Evolutionary conservation across 2,888 invertebrate species (phyloP).

Genomic region (Synanthedon formicaeformis): DNA sequence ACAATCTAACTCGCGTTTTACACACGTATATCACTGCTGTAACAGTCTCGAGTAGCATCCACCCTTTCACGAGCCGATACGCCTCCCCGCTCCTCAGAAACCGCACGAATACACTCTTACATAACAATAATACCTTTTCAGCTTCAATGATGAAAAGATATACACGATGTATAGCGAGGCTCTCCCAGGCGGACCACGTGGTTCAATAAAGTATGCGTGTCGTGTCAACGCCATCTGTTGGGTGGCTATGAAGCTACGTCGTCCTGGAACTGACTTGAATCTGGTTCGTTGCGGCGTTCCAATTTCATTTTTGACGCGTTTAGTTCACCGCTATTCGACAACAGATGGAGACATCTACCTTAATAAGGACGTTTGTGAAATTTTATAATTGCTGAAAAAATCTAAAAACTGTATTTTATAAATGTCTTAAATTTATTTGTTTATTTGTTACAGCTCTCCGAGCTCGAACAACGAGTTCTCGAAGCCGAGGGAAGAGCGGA

Average conservation of each 20-base stretch:
- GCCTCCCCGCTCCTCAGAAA: constrained; percentile 44
- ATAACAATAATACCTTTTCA: constrained; percentile 63
- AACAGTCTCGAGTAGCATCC: constrained; percentile 44
- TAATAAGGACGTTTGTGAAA: neutral
- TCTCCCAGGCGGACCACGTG: constrained; percentile 39
- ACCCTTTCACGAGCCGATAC: constrained; percentile 52
- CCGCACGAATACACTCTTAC: constrained; percentile 63
- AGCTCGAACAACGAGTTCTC: constrained; percentile 91
- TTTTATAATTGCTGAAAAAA: neutral
- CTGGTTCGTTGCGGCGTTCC: constrained; percentile 3
- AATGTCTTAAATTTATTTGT: constrained; percentile 9
- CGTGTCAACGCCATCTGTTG: constrained; percentile 46
- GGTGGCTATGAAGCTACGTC: constrained; percentile 34
- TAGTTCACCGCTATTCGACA: constrained; percentile 3
- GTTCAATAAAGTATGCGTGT: constrained; percentile 51
- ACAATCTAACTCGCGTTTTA: constrained; percentile 44
- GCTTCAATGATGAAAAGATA: constrained; percentile 36
- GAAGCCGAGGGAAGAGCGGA: constrained; percentile 94
- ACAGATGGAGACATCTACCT: constrained; percentile 33
- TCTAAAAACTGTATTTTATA: neutral
- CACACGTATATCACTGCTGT: constrained; percentile 50
- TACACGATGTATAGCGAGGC: constrained; percentile 14
- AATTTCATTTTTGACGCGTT: neutral
- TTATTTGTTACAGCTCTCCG: constrained; percentile 84
- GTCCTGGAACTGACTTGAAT: constrained; percentile 5